Base-by-base conservation (phyloP, 2,888 invertebrate species). In the Leucophora obtusa region DNA sequence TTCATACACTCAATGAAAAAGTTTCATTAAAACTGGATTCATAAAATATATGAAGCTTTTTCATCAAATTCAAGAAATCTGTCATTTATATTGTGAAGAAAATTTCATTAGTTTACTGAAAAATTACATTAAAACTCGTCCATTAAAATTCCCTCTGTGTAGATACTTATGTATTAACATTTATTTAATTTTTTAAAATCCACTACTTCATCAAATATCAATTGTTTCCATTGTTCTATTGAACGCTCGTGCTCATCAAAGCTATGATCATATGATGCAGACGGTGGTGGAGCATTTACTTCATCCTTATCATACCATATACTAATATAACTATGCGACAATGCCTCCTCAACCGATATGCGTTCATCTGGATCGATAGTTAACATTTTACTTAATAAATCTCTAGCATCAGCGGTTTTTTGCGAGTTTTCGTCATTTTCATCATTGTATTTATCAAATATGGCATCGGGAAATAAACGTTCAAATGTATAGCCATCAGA, bases 291-390 rank as follows among this genome's bases (percentile, higher is more conserved):
- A 91, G 98, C 99, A 92, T 99, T 98, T 82, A 99, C 99, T 93
- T 99, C 98, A 60, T 96, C 96, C 91, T 98, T 98, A 91, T 99
- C 99, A 92, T 97, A 99, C 99, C 99, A 99, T 80, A 99, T 97
- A 91, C 98, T 98, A 91, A 99, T 99, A 92, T 99, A 99, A 79
- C 98, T 98, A 91, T 99, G 99, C 90, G 97, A 92, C 85, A 99
- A 93, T 82, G 99, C 99, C 88, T 99, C 98, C 91, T 99, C 98
- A 71, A 99, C 99, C 65, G 97, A 97, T 92, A 99, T 99, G 91
- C 99, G 94, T 81, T 96, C 94, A 91, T 98, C 97, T 60, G 99
- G 99, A 92, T 99, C 99, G 90, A 99, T 97, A 76, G 99, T 98
- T 89, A 99, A 92, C 99, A 99, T 99, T 91, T 96, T 95, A 81